A percentile compares a stretch with the other conserved stretches of the same genome.
phyloP scores from a whole-genome alignment of 2,113 vertebrate species.

The Rallus limicola region DNA sequence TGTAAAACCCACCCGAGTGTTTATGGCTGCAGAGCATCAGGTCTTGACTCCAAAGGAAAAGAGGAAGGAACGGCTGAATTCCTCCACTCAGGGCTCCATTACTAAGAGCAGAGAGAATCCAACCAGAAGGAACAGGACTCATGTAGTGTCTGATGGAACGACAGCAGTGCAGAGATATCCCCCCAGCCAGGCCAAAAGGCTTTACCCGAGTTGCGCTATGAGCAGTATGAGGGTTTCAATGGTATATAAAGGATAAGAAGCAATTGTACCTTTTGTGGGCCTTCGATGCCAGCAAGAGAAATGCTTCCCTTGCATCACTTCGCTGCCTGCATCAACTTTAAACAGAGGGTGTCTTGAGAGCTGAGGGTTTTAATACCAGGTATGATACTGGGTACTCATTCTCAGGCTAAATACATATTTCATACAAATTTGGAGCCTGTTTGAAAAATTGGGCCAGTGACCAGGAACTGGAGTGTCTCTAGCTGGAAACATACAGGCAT shows the following conservation, averaged over 20 bases:
- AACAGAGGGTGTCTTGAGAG: neutral
- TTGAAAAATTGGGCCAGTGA: neutral
- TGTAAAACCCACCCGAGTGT: neutral
- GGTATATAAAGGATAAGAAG: neutral
- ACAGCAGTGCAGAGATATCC: neutral
- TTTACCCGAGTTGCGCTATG: neutral
- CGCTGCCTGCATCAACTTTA: neutral
- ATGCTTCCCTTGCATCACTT: neutral
- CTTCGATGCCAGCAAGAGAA: neutral
- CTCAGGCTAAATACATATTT: neutral
- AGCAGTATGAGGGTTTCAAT: neutral
- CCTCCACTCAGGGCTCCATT: neutral
- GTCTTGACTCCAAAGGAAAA: neutral
- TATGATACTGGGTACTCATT: neutral
- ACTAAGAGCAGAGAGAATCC: neutral
- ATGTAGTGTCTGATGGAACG: neutral
- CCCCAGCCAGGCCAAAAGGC: fast-evolving
- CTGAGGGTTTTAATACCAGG: neutral
- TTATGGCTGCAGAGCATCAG: neutral
- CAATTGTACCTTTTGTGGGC: neutral
- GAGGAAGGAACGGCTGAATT: neutral
- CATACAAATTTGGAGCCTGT: neutral
- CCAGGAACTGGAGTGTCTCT: neutral
- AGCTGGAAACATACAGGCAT: neutral
- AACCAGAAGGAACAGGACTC: neutral